Percentiles rank a stretch among this genome's conserved stretches.
Evolutionary conservation across 1,140 invertebrate species (phyloP).

Genomic region (Pararge aegeria): DNA sequence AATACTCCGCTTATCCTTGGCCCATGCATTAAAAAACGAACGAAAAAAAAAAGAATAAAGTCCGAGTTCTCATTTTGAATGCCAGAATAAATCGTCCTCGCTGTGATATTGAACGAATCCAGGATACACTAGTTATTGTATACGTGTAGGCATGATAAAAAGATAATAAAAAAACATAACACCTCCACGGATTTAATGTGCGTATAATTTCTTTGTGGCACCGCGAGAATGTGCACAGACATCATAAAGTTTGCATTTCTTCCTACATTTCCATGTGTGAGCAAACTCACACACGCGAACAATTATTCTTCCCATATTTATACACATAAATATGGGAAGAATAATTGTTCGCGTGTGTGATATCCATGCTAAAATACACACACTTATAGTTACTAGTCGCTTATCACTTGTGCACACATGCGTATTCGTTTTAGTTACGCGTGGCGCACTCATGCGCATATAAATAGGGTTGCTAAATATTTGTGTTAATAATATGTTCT

Average conservation of each 20-base stretch:
- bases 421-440: slow-evolving; percentile 6
- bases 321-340: too few relatives aligned
- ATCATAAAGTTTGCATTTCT: slow-evolving; percentile 79
- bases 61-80: slow-evolving; percentile 5
- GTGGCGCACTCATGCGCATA: slow-evolving; percentile 24
- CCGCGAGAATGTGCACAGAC: slow-evolving; percentile 74
- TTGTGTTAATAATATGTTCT: too few relatives aligned
- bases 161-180: slow-evolving; percentile 54
- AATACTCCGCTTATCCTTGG: slow-evolving; percentile 1
- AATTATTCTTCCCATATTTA: background rate
- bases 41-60: background rate
- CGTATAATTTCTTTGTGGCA: slow-evolving; percentile 79
- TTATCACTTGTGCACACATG: slow-evolving; percentile 2
- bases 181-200: slow-evolving; percentile 75
- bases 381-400: slow-evolving; percentile 6
- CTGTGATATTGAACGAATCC: slow-evolving; percentile 21
- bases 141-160: slow-evolving; percentile 35
- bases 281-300: background rate
- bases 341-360: slow-evolving; percentile 11
- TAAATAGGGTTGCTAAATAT: background rate
- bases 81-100: slow-evolving; percentile 4
- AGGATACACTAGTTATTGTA: slow-evolving; percentile 33
- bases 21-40: background rate
- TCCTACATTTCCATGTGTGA: slow-evolving; percentile 36
- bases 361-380: too few relatives aligned